phyloP scores from a whole-genome alignment of 2,113 vertebrate species.

The Bostrychus sinensis region DNA sequence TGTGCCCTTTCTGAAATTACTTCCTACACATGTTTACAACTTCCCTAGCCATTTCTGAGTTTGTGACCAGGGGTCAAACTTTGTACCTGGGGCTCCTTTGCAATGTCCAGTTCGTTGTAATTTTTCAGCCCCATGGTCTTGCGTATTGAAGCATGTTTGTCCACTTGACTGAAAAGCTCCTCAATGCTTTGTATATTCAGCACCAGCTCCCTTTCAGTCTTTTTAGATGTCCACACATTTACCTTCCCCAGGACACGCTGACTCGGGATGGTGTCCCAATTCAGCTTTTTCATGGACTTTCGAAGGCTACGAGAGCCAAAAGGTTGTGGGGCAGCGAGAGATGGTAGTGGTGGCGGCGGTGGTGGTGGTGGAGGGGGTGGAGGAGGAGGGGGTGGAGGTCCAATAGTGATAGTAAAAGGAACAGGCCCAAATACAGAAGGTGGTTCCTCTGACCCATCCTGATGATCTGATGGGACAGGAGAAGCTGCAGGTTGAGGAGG shows the following conservation, averaged over 20 bases:
- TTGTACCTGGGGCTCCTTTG: conserved; percentile 58
- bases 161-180: conserved; percentile 80
- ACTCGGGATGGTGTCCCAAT: conserved; percentile 84
- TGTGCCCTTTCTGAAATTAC: conserved; percentile 30
- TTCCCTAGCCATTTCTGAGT: conserved; percentile 29
- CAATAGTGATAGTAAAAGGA: conserved; percentile 6
- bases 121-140: conserved; percentile 38
- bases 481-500: conserved; percentile 23
- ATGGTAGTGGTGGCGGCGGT: conserved; percentile 4
- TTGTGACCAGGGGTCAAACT: not conserved
- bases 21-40: conserved; percentile 33
- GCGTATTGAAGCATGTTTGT: conserved; percentile 48
- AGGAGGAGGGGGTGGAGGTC: conserved; percentile 38
- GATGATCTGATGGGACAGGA: conserved; percentile 12
- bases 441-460: conserved; percentile 21
- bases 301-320: conserved; percentile 43
- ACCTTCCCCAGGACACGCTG: conserved; percentile 78
- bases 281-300: conserved; percentile 81
- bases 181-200: conserved; percentile 82
- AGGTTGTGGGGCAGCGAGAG: not conserved
- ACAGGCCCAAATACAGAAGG: not conserved
- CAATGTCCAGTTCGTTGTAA: conserved; percentile 37
- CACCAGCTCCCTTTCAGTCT: conserved; percentile 64
- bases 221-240: conserved; percentile 81
- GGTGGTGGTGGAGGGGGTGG: conserved; percentile 43